These are phyloP conservation scores for Notarius quadriscutis DNA, from an alignment of 2,113 vertebrate genomes.

Conservation along the genomic window DNA sequence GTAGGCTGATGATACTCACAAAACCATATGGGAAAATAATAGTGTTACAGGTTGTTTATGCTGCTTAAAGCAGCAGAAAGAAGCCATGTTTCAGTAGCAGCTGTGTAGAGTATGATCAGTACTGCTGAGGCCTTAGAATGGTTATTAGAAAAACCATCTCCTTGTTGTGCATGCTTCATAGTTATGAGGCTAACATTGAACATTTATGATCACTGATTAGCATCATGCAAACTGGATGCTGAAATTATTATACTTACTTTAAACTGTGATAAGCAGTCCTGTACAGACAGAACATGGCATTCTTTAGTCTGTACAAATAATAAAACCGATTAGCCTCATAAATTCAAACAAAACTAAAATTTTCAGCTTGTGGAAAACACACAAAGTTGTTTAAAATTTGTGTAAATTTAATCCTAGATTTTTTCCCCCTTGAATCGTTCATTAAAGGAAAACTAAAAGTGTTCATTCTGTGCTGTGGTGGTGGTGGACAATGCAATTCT, in stretches of 20 bases:
- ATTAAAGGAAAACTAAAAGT: neutral
- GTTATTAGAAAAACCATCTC: neutral
- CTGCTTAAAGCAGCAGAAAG: neutral
- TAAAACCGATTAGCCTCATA: neutral
- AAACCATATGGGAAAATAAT: neutral
- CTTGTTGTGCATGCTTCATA: neutral
- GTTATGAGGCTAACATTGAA: neutral
- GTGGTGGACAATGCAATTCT: slow-evolving; percentile 19
- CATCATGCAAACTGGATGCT: neutral
- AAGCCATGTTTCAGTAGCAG: neutral
- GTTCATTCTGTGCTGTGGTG: slow-evolving; percentile 36
- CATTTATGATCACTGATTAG: neutral
- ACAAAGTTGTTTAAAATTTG: neutral
- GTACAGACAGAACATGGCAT: neutral
- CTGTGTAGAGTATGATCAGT: neutral
- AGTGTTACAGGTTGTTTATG: neutral
- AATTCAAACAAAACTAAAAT: neutral
- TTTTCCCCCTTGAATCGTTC: too few species aligned
- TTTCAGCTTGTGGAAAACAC: neutral
- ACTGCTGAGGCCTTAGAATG: neutral
- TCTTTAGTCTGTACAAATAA: neutral
- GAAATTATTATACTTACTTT: neutral
- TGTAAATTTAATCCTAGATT: neutral
- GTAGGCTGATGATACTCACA: neutral
- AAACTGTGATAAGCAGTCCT: neutral